Evolutionary conservation across 2,113 vertebrate genomes (phyloP).

Genomic region (Pampusana beccarii): DNA sequence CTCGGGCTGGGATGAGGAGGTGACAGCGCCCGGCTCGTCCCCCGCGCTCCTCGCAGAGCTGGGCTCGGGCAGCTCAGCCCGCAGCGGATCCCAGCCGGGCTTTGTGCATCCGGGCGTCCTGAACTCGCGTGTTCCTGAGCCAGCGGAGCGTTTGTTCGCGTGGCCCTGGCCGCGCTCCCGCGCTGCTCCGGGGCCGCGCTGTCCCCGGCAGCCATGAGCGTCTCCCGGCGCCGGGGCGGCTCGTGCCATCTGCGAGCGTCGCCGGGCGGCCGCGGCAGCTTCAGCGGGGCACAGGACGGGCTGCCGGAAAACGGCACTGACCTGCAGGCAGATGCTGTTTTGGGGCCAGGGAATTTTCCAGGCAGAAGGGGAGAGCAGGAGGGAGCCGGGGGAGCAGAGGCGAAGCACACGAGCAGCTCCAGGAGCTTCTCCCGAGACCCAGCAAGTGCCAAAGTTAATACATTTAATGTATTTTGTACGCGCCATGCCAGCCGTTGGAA

Average conservation of each 20-base stretch:
- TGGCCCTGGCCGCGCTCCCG: neutral
- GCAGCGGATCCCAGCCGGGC: neutral
- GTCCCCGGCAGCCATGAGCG: neutral
- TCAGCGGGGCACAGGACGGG: rapidly evolving
- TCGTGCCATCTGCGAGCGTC: neutral
- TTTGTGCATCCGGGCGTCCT: neutral
- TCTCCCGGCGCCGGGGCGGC: neutral
- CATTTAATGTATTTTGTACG: constrained; percentile 40
- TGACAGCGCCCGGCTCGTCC: rapidly evolving
- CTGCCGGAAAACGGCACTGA: neutral
- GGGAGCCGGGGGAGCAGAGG: rapidly evolving
- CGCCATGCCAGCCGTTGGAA: constrained; percentile 58
- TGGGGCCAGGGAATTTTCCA: neutral
- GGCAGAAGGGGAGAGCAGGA: neutral
- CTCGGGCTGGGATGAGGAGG: neutral
- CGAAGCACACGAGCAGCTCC: neutral
- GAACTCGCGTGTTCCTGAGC: neutral
- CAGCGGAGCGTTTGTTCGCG: neutral
- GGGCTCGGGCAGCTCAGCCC: neutral
- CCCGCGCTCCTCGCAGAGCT: rapidly evolving
- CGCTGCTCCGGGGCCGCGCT: rapidly evolving
- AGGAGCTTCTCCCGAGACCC: neutral
- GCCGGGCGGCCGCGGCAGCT: neutral
- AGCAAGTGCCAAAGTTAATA: constrained; percentile 50
- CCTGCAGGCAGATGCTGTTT: neutral